Evolutionary conservation across 2,113 vertebrate species (phyloP).

Genomic region (Rallus limicola): DNA sequence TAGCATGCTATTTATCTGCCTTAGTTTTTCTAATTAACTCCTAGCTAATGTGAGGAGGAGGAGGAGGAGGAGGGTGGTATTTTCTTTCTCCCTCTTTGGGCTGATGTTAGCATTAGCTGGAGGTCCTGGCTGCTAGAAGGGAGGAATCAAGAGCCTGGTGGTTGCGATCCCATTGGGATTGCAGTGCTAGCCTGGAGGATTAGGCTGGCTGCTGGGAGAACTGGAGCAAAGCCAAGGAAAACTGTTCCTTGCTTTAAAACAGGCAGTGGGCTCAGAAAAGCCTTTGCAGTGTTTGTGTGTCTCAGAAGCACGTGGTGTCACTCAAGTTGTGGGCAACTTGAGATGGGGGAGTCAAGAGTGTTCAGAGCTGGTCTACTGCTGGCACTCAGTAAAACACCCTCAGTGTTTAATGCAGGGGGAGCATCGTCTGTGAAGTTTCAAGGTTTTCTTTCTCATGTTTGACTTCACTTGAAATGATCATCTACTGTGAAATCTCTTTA

Average conservation of each 20-base stretch:
- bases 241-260: background rate
- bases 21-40: background rate
- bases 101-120: background rate
- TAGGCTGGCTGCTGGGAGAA: background rate
- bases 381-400: background rate
- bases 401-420: fast-evolving
- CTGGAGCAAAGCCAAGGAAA: background rate
- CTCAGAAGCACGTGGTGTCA: background rate
- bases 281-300: background rate
- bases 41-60: background rate
- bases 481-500: background rate
- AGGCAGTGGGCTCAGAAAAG: background rate
- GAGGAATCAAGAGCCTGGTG: background rate
- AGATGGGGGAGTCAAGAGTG: fast-evolving
- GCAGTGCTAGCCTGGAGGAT: background rate
- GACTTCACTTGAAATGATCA: background rate
- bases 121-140: background rate
- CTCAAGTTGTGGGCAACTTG: background rate
- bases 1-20: fast-evolving
- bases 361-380: background rate
- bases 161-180: background rate
- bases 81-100: fast-evolving
- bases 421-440: fast-evolving
- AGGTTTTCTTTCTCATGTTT: background rate
- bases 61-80: background rate